phyloP scores from a whole-genome alignment of 2,797 vertebrate genomes.

The Poecilia velifera region DNA sequence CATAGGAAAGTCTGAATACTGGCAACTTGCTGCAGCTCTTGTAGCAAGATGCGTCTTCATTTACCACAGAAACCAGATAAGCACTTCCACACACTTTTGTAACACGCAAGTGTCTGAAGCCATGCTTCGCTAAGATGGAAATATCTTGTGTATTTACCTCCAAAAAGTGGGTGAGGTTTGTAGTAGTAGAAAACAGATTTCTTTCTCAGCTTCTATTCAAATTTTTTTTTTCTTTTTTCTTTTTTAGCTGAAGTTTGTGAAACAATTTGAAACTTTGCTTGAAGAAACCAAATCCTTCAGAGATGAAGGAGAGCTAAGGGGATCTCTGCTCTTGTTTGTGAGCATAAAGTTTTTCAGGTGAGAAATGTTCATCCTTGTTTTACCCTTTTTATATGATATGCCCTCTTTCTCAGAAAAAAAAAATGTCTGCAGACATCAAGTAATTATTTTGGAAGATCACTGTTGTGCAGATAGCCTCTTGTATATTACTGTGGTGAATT shows the following conservation, averaged over 20 bases:
- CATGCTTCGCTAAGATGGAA: not conserved
- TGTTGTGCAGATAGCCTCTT: not conserved
- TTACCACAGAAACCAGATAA: not conserved
- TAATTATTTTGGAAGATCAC: not conserved
- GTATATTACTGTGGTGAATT: not conserved
- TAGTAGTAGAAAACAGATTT: not conserved
- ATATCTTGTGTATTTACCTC: not conserved
- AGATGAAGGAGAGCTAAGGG: not conserved
- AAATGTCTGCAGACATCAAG: not conserved
- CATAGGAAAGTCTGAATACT: not conserved
- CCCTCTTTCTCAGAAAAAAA: not conserved
- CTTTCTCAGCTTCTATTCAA: not conserved
- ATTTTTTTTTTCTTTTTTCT: not conserved
- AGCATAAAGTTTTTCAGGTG: not conserved
- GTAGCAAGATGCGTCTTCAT: not conserved
- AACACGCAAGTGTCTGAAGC: not conserved
- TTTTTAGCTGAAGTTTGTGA: not conserved
- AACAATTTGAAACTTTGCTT: not conserved
- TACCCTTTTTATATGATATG: not conserved
- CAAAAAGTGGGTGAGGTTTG: not conserved
- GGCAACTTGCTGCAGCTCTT: not conserved
- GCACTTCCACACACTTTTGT: not conserved
- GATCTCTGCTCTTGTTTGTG: not conserved
- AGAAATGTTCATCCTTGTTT: not conserved
- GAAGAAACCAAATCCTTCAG: not conserved